Evolutionary conservation across 2,797 vertebrate genomes (phyloP), one percentile per base, ranked within the genome.

Genomic region (Poecilia gillii): DNA sequence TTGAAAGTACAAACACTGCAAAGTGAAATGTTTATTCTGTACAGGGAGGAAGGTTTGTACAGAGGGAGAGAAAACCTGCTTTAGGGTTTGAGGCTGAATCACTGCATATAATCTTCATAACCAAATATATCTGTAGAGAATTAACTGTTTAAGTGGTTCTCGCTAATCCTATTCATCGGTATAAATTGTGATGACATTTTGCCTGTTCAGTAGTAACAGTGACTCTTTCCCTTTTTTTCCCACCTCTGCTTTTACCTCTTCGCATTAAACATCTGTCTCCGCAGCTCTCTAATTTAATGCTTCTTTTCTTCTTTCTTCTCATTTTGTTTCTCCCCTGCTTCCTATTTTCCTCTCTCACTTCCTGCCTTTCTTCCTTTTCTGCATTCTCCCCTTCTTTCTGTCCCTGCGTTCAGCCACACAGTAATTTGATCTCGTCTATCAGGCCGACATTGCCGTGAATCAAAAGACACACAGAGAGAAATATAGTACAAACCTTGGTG

Each of bases 401-500:
- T 75, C 76, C 74, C 41, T 81, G 85, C 81, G 49, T 81, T 83
- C 82, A 75, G 73, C 77, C 72, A 75, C 86, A 84, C 81, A 85
- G 93, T 92, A 93, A 92, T 89, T 92, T 90, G 89, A 94, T 93
- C 87, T 94, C 81, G 83, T 91, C 91, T 89, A 93, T 93, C 92
- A 90, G 90, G 77, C 81, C 74, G 73, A 90, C 87, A 91, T 86
- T 88, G 87, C 91, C 81, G 87, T 92, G 93, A 94, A 95, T 95
- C 94, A 94, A 93, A 91, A 94, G 92, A 92, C 93, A 94, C 77
- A 89, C 64, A 89, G 90, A 90, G 87, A 92, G 90, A 93, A 92
- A 94, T 93, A 94, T 93, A 95, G 92, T 93, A 91, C 91, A 95
- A 95, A 94, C 93, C 94, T 91, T 90, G 88, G 79, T 88, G 81